A percentile compares a stretch with the other conserved stretches of the same genome.
These are phyloP conservation scores for Scolopax bukidnonensis DNA, from an alignment of 2,797 vertebrate species.

Conservation along the genomic window DNA sequence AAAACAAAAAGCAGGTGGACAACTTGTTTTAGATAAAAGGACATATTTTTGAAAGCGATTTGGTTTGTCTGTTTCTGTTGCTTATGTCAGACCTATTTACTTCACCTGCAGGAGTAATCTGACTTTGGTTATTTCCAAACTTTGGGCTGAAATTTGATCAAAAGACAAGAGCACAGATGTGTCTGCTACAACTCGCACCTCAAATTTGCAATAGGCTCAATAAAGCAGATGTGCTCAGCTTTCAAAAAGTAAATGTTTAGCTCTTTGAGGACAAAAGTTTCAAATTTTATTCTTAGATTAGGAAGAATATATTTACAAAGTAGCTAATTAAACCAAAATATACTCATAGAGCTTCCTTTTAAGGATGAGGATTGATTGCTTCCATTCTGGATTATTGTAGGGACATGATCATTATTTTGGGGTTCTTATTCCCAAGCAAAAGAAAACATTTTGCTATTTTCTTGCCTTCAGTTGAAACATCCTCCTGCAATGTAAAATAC, in stretches of 20 bases:
- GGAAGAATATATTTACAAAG: neutral
- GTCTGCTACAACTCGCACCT: neutral
- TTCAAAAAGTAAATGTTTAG: neutral
- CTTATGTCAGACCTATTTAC: constrained; percentile 10
- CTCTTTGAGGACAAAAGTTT: neutral
- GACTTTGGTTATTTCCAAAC: constrained; percentile 11
- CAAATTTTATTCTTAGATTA: neutral
- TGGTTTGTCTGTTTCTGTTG: constrained; percentile 13
- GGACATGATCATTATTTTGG: neutral
- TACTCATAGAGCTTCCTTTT: neutral
- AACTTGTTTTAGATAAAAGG: constrained; percentile 16
- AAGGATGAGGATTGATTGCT: neutral
- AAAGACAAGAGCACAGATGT: neutral
- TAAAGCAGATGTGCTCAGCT: neutral
- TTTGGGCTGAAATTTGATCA: neutral
- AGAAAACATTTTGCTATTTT: neutral
- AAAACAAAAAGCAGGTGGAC: neutral
- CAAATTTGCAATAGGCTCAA: neutral
- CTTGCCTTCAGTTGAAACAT: neutral
- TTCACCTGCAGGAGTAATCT: constrained; percentile 29
- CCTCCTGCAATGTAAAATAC: neutral
- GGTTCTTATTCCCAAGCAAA: neutral
- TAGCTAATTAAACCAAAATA: neutral
- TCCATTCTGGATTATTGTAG: neutral
- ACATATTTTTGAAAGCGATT: constrained; percentile 12